Evolutionary conservation across 2,113 vertebrate species (phyloP).

Genomic region (Tachycineta bicolor): DNA sequence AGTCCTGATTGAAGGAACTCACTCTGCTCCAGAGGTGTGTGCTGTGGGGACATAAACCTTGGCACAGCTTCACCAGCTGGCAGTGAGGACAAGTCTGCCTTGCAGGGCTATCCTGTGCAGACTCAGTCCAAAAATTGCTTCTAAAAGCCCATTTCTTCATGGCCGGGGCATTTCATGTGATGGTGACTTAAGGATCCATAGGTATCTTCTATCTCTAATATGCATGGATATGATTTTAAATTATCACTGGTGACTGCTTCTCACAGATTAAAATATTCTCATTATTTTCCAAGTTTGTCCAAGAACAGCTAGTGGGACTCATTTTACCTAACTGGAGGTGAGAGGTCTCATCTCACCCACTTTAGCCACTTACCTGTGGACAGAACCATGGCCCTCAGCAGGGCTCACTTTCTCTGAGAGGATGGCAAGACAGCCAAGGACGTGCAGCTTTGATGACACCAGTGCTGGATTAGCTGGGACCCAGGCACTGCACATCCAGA

Average conservation of each 20-base stretch:
- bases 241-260: background rate
- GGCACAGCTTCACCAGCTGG: background rate
- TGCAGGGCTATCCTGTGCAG: background rate
- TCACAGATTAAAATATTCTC: background rate
- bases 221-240: background rate
- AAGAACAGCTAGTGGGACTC: background rate
- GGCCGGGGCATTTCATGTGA: background rate
- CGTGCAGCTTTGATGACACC: background rate
- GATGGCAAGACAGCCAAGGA: background rate
- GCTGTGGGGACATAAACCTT: background rate
- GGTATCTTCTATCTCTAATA: background rate
- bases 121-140: background rate
- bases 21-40: fast-evolving
- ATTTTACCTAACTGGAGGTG: background rate
- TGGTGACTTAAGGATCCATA: background rate
- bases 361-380: background rate
- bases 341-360: background rate
- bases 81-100: background rate
- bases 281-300: background rate
- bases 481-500: fast-evolving
- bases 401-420: background rate
- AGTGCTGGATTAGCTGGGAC: background rate
- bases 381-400: background rate
- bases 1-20: background rate
- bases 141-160: background rate